phyloP scores from a whole-genome alignment of 1,140 invertebrate genomes.

The Riptortus pedestris region DNA sequence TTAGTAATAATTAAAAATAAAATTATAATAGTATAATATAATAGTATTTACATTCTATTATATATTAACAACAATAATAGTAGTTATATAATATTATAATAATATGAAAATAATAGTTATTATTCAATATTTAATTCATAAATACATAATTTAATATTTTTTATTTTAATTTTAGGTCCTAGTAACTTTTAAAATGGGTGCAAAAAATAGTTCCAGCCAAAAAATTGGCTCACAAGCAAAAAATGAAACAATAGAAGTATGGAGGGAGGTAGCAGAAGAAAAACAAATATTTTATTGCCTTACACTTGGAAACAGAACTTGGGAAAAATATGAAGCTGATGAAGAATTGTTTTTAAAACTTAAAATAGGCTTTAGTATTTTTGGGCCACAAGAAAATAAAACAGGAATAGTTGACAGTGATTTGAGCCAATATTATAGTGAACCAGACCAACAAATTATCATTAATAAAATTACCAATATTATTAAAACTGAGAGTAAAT shows the following conservation, averaged over 20 bases:
- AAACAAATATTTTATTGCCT: not conserved
- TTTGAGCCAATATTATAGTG: not conserved
- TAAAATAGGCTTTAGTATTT: conserved; percentile 7
- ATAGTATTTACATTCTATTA: too few relatives aligned
- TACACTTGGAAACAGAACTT: not conserved
- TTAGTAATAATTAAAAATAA: too few relatives aligned
- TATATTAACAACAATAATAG: too few relatives aligned
- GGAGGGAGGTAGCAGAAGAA: not conserved
- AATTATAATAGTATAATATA: too few relatives aligned
- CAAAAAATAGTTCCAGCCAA: too few relatives aligned
- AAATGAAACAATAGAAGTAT: not conserved
- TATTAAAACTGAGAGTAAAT: not conserved
- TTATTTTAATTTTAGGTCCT: too few relatives aligned
- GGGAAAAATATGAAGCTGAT: not conserved
- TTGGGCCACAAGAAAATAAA: not conserved
- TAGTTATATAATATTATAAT: too few relatives aligned
- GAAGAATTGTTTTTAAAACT: not conserved
- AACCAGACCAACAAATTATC: not conserved
- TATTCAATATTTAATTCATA: too few relatives aligned
- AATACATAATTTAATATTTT: too few relatives aligned
- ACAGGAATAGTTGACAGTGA: not conserved
- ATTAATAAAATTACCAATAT: not conserved
- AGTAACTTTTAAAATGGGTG: too few relatives aligned
- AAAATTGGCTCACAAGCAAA: too few relatives aligned
- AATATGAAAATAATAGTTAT: too few relatives aligned